These are phyloP conservation scores for Amphiprion clarkii DNA, from an alignment of 2,797 vertebrate genomes.

Conservation along the genomic window DNA sequence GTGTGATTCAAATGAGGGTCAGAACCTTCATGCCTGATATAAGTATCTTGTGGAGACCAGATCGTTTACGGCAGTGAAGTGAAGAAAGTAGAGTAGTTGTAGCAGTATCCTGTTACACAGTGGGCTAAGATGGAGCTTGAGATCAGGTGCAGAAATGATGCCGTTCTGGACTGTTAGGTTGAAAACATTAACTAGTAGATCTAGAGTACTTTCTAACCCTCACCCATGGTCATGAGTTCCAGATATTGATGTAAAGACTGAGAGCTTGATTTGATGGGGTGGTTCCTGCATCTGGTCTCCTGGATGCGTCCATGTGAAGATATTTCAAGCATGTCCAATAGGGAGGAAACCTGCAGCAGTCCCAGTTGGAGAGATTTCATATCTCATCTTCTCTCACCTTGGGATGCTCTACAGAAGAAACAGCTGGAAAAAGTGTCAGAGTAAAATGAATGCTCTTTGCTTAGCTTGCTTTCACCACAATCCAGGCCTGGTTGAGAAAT, in stretches of 20 bases:
- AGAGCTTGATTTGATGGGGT: slow-evolving; percentile 3
- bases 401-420: not conserved
- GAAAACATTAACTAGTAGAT: too few species aligned
- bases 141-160: too few species aligned
- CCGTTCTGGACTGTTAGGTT: too few species aligned
- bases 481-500: not conserved
- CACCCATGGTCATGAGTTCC: not conserved
- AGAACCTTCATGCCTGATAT: not conserved
- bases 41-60: not conserved
- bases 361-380: slow-evolving; percentile 6
- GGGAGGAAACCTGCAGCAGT: slow-evolving; percentile 5
- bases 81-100: too few species aligned
- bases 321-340: slow-evolving; percentile 24
- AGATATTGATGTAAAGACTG: slow-evolving; percentile 1
- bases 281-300: slow-evolving; percentile 11
- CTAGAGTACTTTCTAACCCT: too few species aligned
- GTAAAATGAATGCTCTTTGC: not conserved
- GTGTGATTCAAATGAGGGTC: not conserved
- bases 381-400: not conserved
- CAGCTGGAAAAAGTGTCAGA: not conserved
- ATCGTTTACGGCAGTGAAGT: too few species aligned
- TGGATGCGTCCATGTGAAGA: slow-evolving; percentile 4
- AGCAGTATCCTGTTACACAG: too few species aligned
- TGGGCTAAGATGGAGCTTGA: too few species aligned
- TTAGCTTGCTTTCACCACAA: not conserved